Evolutionary conservation across 2,888 invertebrate species (phyloP).

Genomic region (Pegoplata infirma): DNA sequence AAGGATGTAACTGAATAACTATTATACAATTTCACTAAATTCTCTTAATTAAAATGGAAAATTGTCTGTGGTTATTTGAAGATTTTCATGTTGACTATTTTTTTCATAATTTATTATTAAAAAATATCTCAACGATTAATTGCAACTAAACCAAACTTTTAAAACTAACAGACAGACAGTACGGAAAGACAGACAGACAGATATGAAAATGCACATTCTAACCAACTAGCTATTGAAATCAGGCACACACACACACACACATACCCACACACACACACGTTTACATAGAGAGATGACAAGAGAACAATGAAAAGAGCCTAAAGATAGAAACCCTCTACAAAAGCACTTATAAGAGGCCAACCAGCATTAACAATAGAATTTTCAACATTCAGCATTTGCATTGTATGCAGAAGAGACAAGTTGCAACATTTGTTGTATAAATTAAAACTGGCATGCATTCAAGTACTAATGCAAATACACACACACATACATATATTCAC

Average conservation of each 20-base stretch:
- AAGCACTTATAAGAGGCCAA: slow-evolving; percentile 49
- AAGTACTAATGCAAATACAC: slow-evolving; percentile 1
- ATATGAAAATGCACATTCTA: no score
- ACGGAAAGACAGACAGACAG: slow-evolving; percentile 4
- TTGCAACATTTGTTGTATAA: slow-evolving; percentile 49
- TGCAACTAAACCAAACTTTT: slow-evolving; percentile 1
- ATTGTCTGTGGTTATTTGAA: slow-evolving; percentile 10
- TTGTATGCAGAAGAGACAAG: slow-evolving; percentile 13
- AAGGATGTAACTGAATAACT: no score
- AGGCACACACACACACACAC: background rate
- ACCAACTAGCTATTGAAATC: background rate
- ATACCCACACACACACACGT: background rate
- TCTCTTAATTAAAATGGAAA: slow-evolving; percentile 35
- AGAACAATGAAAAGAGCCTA: slow-evolving; percentile 27
- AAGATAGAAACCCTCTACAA: slow-evolving; percentile 30
- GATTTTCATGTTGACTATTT: background rate
- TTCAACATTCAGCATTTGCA: slow-evolving; percentile 36
- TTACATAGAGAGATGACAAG: slow-evolving; percentile 10
- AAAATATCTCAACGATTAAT: slow-evolving; percentile 42
- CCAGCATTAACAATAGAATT: slow-evolving; percentile 40
- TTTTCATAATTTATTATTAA: slow-evolving; percentile 26
- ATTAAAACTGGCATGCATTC: slow-evolving; percentile 39
- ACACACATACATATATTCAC: background rate
- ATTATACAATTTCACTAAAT: no score
- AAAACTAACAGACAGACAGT: slow-evolving; percentile 5